These are phyloP conservation scores for Lacerta agilis DNA, from an alignment of 2,797 vertebrate species.

Conservation along the genomic window DNA sequence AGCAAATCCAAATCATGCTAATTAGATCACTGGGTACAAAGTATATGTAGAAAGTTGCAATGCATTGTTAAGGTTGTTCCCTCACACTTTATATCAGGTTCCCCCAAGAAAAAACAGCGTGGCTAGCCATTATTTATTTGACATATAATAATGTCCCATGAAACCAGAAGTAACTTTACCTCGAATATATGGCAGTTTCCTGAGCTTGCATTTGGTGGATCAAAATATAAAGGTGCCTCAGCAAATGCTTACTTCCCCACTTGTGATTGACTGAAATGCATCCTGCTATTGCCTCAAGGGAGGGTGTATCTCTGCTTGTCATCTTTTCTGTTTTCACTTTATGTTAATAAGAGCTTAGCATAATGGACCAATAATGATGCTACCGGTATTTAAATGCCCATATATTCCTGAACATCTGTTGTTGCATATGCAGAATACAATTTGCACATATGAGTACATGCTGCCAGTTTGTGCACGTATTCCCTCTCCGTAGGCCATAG, in stretches of 20 bases:
- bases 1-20: not conserved
- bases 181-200: not conserved
- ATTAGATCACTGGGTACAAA: not conserved
- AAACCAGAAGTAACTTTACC: not conserved
- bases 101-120: not conserved
- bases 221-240: not conserved
- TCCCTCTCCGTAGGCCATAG: conserved; percentile 24
- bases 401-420: conserved; percentile 53
- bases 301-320: conserved; percentile 35
- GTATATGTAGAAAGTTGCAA: not conserved
- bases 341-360: conserved; percentile 52
- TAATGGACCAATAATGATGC: conserved; percentile 53
- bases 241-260: not conserved
- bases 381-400: conserved; percentile 54
- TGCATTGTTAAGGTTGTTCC: not conserved
- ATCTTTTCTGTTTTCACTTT: conserved; percentile 60
- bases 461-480: conserved; percentile 13
- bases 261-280: not conserved
- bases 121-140: not conserved
- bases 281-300: conserved; percentile 40
- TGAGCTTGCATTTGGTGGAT: not conserved
- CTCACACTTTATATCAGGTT: not conserved
- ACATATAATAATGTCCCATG: not conserved
- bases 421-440: conserved; percentile 39
- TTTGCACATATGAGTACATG: conserved; percentile 23